Base-by-base conservation (phyloP, 37 sponge, comb jelly and placozoan species). In the Mnemiopsis leidyi region DNA sequence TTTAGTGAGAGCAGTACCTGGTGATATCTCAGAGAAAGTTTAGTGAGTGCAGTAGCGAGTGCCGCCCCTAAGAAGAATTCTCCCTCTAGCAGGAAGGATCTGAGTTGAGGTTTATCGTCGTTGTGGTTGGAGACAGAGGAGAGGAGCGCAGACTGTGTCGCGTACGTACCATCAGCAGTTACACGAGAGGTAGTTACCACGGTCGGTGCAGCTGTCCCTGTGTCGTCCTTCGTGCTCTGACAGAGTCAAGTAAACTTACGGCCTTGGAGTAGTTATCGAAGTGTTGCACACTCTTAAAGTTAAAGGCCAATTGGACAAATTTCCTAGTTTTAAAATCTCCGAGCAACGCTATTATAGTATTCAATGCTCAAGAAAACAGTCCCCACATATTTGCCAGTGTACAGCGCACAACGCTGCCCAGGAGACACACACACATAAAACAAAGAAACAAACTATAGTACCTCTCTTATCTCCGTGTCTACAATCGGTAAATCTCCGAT, bases 401-500 rank as follows among this genome's bases (percentile, higher is more conserved):
- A n/a, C n/a, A n/a, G n/a, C n/a, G n/a, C n/a, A n/a, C n/a, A n/a
- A n/a, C n/a, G n/a, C n/a, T n/a, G n/a, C n/a, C n/a, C n/a, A n/a
- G n/a, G n/a, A n/a, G n/a, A n/a, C n/a, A n/a, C n/a, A n/a, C n/a
- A n/a, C n/a, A n/a, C n/a, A n/a, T n/a, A n/a, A n/a, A n/a, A n/a
- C n/a, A n/a, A n/a, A n/a, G n/a, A n/a, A n/a, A n/a, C n/a, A 48
- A 48, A 48, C 13, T 48, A 5, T 13, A 18, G 61, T 48, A 95
- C 97, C 92, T 96, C 96, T 68, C 97, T 76, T 67, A 96, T 67
- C 93, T 99, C 99, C 39, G 97, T 93, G 69, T 99, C 99, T 31
- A 99, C 99, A 77, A 99, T 96, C 0, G 99, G 99, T 20, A 97
- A 96, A 95, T 97, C 97, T 94, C 99, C 99, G 1, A 99, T 48